Conservation (phyloP, 2,888 invertebrate species). For the Antheraea assamensis region DNA sequence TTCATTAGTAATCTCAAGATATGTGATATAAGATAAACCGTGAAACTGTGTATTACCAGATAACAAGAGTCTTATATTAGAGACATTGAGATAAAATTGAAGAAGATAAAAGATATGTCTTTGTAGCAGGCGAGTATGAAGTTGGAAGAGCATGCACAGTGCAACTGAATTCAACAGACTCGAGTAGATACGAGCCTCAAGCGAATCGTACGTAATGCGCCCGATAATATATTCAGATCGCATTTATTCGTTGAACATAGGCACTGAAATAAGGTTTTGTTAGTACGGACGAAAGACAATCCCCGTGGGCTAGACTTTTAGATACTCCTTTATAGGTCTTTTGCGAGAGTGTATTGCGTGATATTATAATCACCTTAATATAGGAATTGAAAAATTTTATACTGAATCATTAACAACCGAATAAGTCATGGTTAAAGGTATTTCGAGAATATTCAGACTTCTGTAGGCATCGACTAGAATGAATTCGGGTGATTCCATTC, state of each 20-base stretch:
- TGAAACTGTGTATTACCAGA: background rate
- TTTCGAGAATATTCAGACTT: slow-evolving; percentile 14
- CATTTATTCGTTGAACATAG: slow-evolving; percentile 73
- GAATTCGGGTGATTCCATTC: slow-evolving; percentile 9
- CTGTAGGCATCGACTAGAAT: slow-evolving; percentile 7
- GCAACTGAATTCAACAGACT: slow-evolving; percentile 65
- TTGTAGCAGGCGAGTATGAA: slow-evolving; percentile 57
- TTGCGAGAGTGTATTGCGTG: slow-evolving; percentile 31
- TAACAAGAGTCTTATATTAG: slow-evolving; percentile 3
- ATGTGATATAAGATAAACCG: background rate
- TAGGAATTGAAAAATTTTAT: background rate
- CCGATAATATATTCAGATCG: slow-evolving; percentile 78
- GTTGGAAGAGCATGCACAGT: slow-evolving; percentile 52
- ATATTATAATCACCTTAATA: background rate
- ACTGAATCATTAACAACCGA: slow-evolving; percentile 12
- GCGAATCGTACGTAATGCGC: slow-evolving; percentile 74
- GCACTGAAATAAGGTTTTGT: slow-evolving; percentile 73
- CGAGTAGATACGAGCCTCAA: slow-evolving; percentile 67
- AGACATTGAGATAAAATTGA: slow-evolving; percentile 36
- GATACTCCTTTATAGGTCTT: slow-evolving; percentile 44
- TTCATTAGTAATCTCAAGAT: slow-evolving; percentile 2
- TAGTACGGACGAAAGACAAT: slow-evolving; percentile 59
- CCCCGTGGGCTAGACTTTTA: slow-evolving; percentile 58
- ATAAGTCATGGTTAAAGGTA: slow-evolving; percentile 7
- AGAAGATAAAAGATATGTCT: slow-evolving; percentile 46